These are phyloP conservation scores for Macaria notata DNA, from an alignment of 2,888 invertebrate species.

Conservation along the genomic window DNA sequence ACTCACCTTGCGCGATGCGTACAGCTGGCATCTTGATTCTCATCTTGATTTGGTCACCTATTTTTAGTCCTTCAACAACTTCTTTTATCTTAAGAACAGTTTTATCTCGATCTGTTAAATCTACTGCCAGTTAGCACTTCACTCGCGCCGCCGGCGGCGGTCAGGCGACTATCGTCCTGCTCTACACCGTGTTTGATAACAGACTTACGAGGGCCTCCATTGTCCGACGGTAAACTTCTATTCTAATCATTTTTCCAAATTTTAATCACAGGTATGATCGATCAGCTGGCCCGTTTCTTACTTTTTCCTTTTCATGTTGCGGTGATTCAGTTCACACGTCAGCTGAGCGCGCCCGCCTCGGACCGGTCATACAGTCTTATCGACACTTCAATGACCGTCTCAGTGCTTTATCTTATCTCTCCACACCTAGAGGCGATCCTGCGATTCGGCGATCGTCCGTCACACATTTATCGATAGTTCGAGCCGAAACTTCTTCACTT, in stretches of 20 bases:
- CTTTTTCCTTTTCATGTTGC: constrained; percentile 79
- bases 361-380: constrained; percentile 73
- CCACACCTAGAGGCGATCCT: constrained; percentile 72
- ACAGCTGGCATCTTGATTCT: constrained; percentile 99
- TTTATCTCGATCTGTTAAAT: constrained; percentile 68
- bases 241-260: constrained; percentile 65
- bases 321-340: constrained; percentile 52
- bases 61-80: constrained; percentile 76
- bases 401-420: constrained; percentile 73
- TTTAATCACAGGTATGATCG: constrained; percentile 50
- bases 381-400: constrained; percentile 74
- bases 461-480: constrained; percentile 56
- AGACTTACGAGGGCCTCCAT: constrained; percentile 59
- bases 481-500: constrained; percentile 64
- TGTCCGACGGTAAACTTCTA: constrained; percentile 68
- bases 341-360: constrained; percentile 55
- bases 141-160: constrained; percentile 75
- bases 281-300: constrained; percentile 44
- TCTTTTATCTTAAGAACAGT: constrained; percentile 66
- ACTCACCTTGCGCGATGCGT: constrained; percentile 97
- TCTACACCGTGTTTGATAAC: constrained; percentile 69
- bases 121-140: constrained; percentile 71
- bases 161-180: constrained; percentile 72
- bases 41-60: constrained; percentile 89
- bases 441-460: constrained; percentile 58